Conservation (phyloP, 2,888 invertebrate genomes). For the Neria commutata region DNA sequence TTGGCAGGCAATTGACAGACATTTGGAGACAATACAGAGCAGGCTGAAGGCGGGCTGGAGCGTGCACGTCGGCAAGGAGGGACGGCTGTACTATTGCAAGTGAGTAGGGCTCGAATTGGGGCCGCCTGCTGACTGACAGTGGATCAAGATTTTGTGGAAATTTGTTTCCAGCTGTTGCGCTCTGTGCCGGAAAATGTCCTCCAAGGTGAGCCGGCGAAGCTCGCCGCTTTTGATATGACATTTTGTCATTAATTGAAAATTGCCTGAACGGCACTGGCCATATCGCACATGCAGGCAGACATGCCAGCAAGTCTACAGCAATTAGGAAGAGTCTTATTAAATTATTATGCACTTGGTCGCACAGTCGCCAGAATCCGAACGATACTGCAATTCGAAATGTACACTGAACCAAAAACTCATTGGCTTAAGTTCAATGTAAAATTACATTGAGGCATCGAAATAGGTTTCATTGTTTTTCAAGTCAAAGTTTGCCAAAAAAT, state of each 20-base stretch:
- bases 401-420: too few species aligned
- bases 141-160: too few species aligned
- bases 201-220: too few species aligned
- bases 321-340: conserved; percentile 54
- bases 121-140: too few species aligned
- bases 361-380: too few species aligned
- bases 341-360: conserved; percentile 54
- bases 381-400: too few species aligned
- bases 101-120: conserved; percentile 64
- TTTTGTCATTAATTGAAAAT: neutral
- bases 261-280: neutral
- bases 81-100: conserved; percentile 91
- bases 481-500: too few species aligned
- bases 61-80: conserved; percentile 78
- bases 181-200: too few species aligned
- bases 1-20: conserved; percentile 57
- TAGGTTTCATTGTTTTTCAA: too few species aligned
- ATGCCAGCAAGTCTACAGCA: conserved; percentile 10
- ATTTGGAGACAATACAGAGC: conserved; percentile 66
- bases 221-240: neutral
- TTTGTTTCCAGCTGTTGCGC: too few species aligned
- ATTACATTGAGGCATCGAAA: too few species aligned
- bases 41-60: conserved; percentile 77
- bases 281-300: neutral
- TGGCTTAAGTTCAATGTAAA: too few species aligned